These are phyloP conservation scores for Drosophila albomicans DNA, from an alignment of 1,140 invertebrate species.

Conservation along the genomic window DNA sequence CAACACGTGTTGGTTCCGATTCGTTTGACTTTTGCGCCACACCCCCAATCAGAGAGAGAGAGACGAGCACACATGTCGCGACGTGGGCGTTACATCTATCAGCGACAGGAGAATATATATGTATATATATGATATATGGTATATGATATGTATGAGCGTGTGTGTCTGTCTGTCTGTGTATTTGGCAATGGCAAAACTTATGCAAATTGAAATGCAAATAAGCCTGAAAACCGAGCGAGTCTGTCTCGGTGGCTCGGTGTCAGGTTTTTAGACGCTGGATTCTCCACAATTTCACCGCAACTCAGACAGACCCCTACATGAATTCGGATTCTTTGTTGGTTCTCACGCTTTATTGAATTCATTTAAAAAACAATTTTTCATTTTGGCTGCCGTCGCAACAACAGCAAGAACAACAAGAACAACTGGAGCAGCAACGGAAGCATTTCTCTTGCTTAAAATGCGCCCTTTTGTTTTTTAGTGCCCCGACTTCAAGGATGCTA, in stretches of 20 bases:
- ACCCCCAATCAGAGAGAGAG: background rate
- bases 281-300: conserved; percentile 17
- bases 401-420: background rate
- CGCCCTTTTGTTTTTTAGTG: conserved; percentile 24
- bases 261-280: background rate
- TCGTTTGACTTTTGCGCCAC: conserved; percentile 43
- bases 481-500: conserved; percentile 25
- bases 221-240: conserved; percentile 33
- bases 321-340: conserved; percentile 40
- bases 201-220: conserved; percentile 69
- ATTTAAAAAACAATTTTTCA: conserved; percentile 70
- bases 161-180: conserved; percentile 8
- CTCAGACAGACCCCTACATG: conserved; percentile 7
- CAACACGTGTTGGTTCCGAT: conserved; percentile 57
- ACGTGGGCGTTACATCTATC: conserved; percentile 45
- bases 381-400: conserved; percentile 23
- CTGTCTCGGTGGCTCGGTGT: conserved; percentile 18
- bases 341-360: conserved; percentile 64
- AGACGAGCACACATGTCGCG: conserved; percentile 11
- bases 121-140: conserved; percentile 27
- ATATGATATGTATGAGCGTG: background rate
- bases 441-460: conserved; percentile 19
- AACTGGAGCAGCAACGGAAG: conserved; percentile 2
- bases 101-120: conserved; percentile 14
- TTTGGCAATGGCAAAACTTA: conserved; percentile 47